These are phyloP conservation scores for Bellardia pandia DNA, from an alignment of 2,888 invertebrate genomes.

Conservation along the genomic window DNA sequence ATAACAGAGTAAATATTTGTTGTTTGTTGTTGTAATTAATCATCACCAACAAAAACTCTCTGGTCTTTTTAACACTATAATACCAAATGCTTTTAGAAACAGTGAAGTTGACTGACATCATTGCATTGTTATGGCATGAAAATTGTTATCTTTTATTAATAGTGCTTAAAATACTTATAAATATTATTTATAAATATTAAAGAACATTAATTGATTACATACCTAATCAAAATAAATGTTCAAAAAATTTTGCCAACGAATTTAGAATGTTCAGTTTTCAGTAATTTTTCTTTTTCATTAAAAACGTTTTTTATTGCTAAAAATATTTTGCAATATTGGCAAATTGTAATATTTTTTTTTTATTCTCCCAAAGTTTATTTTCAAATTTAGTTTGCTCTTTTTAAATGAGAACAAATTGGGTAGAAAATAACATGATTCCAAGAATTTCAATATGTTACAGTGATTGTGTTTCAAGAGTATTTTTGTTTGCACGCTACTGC, in stretches of 20 bases:
- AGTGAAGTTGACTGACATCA: conserved; percentile 7
- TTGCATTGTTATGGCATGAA: too few relatives aligned
- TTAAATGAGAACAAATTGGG: neutral
- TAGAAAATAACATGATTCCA: neutral
- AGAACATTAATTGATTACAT: too few relatives aligned
- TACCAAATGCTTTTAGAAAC: neutral
- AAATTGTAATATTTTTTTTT: neutral
- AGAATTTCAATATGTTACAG: neutral
- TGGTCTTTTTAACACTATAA: conserved; percentile 31
- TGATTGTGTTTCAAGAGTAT: too few relatives aligned
- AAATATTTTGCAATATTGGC: neutral
- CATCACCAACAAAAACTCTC: neutral
- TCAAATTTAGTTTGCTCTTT: neutral
- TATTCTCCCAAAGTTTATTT: neutral
- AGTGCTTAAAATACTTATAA: too few relatives aligned
- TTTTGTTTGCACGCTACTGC: too few relatives aligned
- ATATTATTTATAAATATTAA: too few relatives aligned
- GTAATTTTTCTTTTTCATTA: too few relatives aligned
- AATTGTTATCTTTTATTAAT: too few relatives aligned
- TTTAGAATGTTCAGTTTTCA: too few relatives aligned
- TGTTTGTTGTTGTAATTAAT: neutral
- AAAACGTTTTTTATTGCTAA: too few relatives aligned
- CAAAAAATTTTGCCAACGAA: too few relatives aligned
- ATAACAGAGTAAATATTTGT: neutral
- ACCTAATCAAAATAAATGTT: too few relatives aligned